These are phyloP conservation scores for Tor tambroides DNA, from an alignment of 2,113 vertebrate genomes.

Conservation along the genomic window DNA sequence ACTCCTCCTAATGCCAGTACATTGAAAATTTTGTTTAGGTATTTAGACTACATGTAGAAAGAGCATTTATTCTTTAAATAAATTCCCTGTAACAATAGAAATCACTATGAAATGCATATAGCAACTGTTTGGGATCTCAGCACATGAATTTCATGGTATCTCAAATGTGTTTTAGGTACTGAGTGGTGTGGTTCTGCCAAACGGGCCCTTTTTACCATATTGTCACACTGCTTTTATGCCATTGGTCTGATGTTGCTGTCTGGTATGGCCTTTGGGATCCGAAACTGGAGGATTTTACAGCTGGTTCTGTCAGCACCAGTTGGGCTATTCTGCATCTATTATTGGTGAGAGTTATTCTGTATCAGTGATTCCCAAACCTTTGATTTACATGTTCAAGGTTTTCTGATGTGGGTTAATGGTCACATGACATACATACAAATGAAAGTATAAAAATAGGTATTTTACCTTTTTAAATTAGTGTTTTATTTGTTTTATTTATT, in stretches of 20 bases:
- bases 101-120: neutral
- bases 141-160: neutral
- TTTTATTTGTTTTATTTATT: too few relatives aligned
- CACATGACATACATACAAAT: too few relatives aligned
- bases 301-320: constrained; percentile 75
- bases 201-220: constrained; percentile 76
- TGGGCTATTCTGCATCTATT: constrained; percentile 70
- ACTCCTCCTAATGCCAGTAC: neutral
- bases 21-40: neutral
- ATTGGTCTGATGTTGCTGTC: constrained; percentile 79
- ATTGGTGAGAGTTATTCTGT: constrained; percentile 72
- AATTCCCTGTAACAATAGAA: neutral
- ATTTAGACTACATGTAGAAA: neutral
- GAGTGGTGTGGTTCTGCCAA: constrained; percentile 85
- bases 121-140: neutral
- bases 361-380: neutral
- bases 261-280: constrained; percentile 80
- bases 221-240: constrained; percentile 73
- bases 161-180: constrained; percentile 71
- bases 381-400: too few relatives aligned
- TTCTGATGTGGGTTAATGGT: too few relatives aligned
- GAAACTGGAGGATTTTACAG: constrained; percentile 85
- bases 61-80: neutral
- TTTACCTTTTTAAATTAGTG: too few relatives aligned
- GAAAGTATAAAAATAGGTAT: too few relatives aligned